Evolutionary conservation across 2,888 invertebrate species (phyloP).

Genomic region (Phlogophora meticulosa): DNA sequence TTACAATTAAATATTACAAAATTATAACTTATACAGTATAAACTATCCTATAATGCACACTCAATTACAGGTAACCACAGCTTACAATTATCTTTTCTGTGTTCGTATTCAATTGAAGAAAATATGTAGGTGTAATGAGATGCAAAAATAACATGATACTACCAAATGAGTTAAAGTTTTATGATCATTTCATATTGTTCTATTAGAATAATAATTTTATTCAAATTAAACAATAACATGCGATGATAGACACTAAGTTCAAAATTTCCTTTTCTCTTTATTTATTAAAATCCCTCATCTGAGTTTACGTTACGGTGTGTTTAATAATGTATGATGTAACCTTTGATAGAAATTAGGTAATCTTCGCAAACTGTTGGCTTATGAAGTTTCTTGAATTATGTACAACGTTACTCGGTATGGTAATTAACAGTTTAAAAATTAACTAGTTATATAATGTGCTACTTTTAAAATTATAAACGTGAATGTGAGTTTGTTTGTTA

Average conservation of each 20-base stretch:
- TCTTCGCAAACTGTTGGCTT: conserved; percentile 36
- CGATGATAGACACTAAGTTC: neutral
- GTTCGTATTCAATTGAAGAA: neutral
- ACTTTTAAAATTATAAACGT: no score
- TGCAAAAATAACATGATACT: neutral
- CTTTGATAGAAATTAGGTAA: conserved; percentile 42
- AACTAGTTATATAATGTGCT: neutral
- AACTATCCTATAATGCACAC: no score
- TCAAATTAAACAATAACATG: conserved; percentile 17
- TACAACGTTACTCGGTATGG: conserved; percentile 4
- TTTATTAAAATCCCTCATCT: conserved; percentile 19
- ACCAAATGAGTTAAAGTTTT: neutral
- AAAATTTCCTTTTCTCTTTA: conserved; percentile 21
- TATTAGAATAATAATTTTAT: conserved; percentile 2
- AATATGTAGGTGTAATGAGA: neutral
- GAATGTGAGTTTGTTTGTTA: no score
- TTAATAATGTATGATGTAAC: conserved; percentile 45
- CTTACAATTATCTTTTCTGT: neutral
- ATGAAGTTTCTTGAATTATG: conserved; percentile 32
- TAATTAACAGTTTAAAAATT: conserved; percentile 4
- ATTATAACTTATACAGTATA: no score
- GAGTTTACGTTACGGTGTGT: conserved; percentile 17
- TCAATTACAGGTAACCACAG: no score
- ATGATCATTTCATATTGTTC: neutral
- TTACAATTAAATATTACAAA: no score